These are phyloP conservation scores for Belgica antarctica DNA, from an alignment of 2,888 invertebrate species.

Conservation along the genomic window DNA sequence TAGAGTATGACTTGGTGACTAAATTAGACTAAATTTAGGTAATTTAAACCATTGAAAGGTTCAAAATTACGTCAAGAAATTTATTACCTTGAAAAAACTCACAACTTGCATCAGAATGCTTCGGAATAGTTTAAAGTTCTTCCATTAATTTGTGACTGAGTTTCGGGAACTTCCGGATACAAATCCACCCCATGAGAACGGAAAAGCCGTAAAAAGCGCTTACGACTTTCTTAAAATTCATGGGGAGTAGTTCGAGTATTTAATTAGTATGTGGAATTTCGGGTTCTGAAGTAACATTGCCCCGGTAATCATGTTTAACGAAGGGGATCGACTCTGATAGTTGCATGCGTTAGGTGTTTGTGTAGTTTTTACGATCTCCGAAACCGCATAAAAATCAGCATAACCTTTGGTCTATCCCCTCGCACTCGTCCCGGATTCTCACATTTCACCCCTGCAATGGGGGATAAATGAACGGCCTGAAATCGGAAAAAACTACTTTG, in stretches of 20 bases:
- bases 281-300: not conserved
- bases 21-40: too few relatives aligned
- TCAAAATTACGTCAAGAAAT: too few relatives aligned
- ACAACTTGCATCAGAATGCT: too few relatives aligned
- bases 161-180: too few relatives aligned
- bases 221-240: slow-evolving; percentile 11
- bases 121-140: slow-evolving; percentile 10
- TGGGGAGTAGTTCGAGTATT: slow-evolving; percentile 10
- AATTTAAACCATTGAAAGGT: too few relatives aligned
- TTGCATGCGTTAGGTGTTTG: slow-evolving; percentile 29
- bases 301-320: slow-evolving; percentile 1
- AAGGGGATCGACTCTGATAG: not conserved
- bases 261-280: slow-evolving; percentile 7
- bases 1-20: too few relatives aligned
- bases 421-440: too few relatives aligned
- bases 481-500: slow-evolving; percentile 19
- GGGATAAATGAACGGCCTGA: too few relatives aligned
- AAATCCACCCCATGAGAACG: not conserved
- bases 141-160: not conserved
- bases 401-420: too few relatives aligned
- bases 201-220: not conserved
- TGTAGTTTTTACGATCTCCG: slow-evolving; percentile 29
- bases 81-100: too few relatives aligned
- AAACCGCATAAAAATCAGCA: slow-evolving; percentile 37
- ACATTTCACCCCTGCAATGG: too few relatives aligned